Percentiles rank a stretch among this genome's conserved stretches.
These are phyloP conservation scores for Pteropus alecto DNA, from an alignment of 2,113 vertebrate species.

Conservation along the genomic window DNA sequence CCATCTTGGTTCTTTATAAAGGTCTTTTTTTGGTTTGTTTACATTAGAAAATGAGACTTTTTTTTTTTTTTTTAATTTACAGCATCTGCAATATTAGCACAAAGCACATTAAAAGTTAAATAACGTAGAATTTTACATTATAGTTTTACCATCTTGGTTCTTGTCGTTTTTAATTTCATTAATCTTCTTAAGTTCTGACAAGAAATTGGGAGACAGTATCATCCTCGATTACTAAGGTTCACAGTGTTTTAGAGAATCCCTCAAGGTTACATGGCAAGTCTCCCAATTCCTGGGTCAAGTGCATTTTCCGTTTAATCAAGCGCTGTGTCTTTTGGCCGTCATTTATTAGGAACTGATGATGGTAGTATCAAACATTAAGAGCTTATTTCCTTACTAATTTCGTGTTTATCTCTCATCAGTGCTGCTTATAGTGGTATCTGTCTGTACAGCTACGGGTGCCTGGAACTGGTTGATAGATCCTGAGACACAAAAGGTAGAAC, in stretches of 20 bases:
- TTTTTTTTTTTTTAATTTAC: neutral
- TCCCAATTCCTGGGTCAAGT: neutral
- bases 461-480: slow-evolving; percentile 99
- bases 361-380: neutral
- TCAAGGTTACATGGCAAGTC: neutral
- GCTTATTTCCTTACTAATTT: slow-evolving; percentile 58
- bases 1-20: neutral
- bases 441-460: slow-evolving; percentile 98
- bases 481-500: slow-evolving; percentile 95
- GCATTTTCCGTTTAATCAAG: neutral
- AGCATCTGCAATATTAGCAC: neutral
- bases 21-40: slow-evolving; percentile 34
- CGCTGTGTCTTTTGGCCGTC: neutral
- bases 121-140: neutral
- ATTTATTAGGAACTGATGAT: slow-evolving; percentile 1
- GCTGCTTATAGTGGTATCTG: slow-evolving; percentile 98
- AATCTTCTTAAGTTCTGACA: neutral
- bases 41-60: neutral
- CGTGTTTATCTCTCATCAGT: slow-evolving; percentile 85
- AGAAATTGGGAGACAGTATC: neutral
- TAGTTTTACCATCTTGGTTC: neutral
- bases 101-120: neutral
- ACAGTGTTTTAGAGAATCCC: neutral
- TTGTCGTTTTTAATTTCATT: slow-evolving; percentile 8
- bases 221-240: neutral